Evolutionary conservation across 2,888 invertebrate genomes (phyloP), one percentile per base, ranked within the genome.

Genomic region (Plemyria rubiginata): DNA sequence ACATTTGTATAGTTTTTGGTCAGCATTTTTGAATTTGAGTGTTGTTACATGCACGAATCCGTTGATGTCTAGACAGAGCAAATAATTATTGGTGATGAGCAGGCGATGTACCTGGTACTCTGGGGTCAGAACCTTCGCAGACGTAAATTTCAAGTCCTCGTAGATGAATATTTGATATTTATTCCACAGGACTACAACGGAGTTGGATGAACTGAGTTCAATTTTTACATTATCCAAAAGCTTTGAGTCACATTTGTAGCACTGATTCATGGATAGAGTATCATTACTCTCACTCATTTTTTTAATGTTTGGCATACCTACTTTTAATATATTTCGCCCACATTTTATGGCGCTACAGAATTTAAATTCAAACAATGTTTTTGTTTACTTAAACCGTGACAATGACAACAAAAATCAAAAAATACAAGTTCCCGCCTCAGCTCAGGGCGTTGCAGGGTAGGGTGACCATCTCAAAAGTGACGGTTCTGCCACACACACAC

Each of bases 101-200:
- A 90, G 48, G 36, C 76, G 62, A 5, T 74, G 62, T 56, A 89
- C 77, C 67, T 78, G 77, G 53, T 86, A 90, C 46, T 83, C 85
- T 0, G 88, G 85, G 9, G 72, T 64, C 28, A 87, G 72, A 55
- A 70, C 67, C 67, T 80, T 79, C 12, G 74, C 70, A 54, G 56
- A 68, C 12, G 81, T 74, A 15, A 89, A 81, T 52, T 83, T 75
- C 0, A 75, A 57, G 40, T 82, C 74, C 62, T 86, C 81, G 62
- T 87, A 88, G 6, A 89, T 55, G 50, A 87, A 86, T 74, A 92
- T 81, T 81, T 91, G 89, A 74, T 83, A 87, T 70, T 82, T 87
- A 75, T 90, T 91, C 91, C 90, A 92, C 29, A 89, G 66, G 54
- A 84, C 62, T 22, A 81, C 59, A 59, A 73, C 75, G 4, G 73